Evolutionary conservation across 2,113 vertebrate species (phyloP), one percentile per base, ranked within the genome.

Genomic region (Phylloscopus trochiloides): DNA sequence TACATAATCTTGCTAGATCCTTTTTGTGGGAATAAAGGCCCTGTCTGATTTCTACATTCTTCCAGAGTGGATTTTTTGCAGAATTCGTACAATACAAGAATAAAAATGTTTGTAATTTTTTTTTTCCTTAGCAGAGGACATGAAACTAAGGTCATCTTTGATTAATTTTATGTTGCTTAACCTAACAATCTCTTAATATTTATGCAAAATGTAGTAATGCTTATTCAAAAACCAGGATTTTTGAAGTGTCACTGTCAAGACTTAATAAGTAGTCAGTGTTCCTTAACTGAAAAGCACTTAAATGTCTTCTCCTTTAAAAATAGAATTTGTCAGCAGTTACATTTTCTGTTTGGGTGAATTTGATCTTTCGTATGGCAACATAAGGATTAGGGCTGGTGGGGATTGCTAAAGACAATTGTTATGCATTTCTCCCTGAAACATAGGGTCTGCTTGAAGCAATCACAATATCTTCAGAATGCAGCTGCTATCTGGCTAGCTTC

Each of bases 321-420:
- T 16, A 80, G 14, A 34, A n/a, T 81, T 94, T 89, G 18, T 77
- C 38, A 75, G 48, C 77, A 81, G 34, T 74, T 84, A 84, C 22
- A 55, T 87, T 92, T 95, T 86, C 61, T 89, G 12, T 89, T 92
- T 62, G 83, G 42, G 8, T 94, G 62, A 83, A 80, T 83, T 88
- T 92, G 43, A 54, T 94, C 72, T 94, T 96, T 85, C 8, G 3
- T 31, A 24, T 66, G 75, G 75, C 79, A 91, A 70, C 17, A 21
- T 50, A 62, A 92, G 59, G 42, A 58, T 76, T 61, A 47, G 34
- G 47, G 29, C 51, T 70, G 34, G 12, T 76, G 47, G 18, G 29
- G 51, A 51, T 55, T 86, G 48, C 67, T 80, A 22, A 65, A 70
- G 47, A 67, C 34, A 86, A 7, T 61, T 48, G n/a, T 82, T 86